Conservation (phyloP, 2,888 invertebrate genomes). For the Aelia acuminata region DNA sequence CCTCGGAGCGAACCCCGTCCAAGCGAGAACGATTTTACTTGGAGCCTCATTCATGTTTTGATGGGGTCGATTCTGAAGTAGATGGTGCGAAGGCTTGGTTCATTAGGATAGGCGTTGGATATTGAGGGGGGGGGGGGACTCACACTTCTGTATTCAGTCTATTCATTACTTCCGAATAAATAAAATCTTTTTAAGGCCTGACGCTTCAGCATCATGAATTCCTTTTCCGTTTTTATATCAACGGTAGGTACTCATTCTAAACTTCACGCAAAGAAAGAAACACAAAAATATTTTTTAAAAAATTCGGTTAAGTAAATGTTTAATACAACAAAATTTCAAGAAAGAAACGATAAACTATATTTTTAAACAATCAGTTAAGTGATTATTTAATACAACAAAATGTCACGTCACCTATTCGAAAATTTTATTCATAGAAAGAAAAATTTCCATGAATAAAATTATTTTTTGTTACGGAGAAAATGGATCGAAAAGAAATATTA, state of each 20-base stretch:
- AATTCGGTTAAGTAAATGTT: too few relatives aligned
- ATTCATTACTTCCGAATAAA: slow-evolving; percentile 47
- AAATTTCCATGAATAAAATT: too few relatives aligned
- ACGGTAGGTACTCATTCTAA: neutral
- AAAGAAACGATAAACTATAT: too few relatives aligned
- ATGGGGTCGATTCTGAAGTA: slow-evolving; percentile 37
- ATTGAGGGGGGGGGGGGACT: neutral
- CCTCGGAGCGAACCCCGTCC: neutral
- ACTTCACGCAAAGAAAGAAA: neutral
- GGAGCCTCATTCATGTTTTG: slow-evolving; percentile 30
- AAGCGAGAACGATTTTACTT: slow-evolving; percentile 22
- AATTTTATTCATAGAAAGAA: too few relatives aligned
- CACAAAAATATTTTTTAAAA: too few relatives aligned
- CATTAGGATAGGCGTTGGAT: slow-evolving; percentile 25
- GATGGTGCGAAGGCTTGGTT: slow-evolving; percentile 11
- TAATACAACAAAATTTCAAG: too few relatives aligned
- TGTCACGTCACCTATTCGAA: too few relatives aligned
- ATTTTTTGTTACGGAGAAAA: too few relatives aligned
- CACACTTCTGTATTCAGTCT: slow-evolving; percentile 40
- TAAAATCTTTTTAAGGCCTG: slow-evolving; percentile 33
- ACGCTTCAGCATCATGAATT: neutral
- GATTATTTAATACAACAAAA: too few relatives aligned
- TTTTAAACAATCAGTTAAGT: too few relatives aligned
- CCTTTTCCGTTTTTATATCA: neutral
- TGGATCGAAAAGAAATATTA: too few relatives aligned